These are phyloP conservation scores for Meloidogyne exigua DNA, from an alignment of 1,140 invertebrate genomes.

Conservation along the genomic window DNA sequence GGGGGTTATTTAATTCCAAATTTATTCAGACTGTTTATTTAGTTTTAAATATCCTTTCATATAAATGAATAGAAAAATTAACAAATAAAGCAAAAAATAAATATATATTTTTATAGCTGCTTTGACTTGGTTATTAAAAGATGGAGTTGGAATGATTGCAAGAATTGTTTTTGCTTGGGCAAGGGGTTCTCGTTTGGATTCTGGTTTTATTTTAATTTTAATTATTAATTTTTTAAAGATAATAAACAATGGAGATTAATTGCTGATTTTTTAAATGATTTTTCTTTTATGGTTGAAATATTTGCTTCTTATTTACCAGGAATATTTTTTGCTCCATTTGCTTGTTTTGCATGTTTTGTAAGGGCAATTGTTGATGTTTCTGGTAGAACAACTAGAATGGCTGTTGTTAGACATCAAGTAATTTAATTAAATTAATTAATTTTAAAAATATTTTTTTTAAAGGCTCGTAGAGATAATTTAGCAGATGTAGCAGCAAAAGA, in stretches of 20 bases:
- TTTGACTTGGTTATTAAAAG: conserved; percentile 87
- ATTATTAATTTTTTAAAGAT: conserved; percentile 36
- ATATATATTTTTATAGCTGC: no score
- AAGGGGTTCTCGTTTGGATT: conserved; percentile 70
- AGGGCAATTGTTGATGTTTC: conserved; percentile 77
- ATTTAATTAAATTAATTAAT: not conserved
- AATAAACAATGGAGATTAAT: conserved; percentile 70
- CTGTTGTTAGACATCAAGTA: conserved; percentile 82
- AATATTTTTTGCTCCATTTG: conserved; percentile 61
- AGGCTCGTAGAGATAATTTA: conserved; percentile 81
- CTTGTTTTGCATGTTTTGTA: conserved; percentile 70
- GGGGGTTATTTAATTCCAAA: no score
- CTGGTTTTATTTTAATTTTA: conserved; percentile 33
- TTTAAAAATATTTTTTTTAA: conserved; percentile 39
- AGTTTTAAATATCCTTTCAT: no score
- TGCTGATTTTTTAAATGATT: conserved; percentile 88
- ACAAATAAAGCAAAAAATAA: no score
- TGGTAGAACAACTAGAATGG: conserved; percentile 83
- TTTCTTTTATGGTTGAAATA: conserved; percentile 80
- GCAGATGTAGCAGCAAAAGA: conserved; percentile 92
- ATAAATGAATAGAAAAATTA: no score
- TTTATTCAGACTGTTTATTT: no score
- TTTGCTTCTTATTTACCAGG: conserved; percentile 68
- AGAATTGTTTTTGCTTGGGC: conserved; percentile 87
- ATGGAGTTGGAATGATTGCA: conserved; percentile 73